phyloP scores from a whole-genome alignment of 2,113 vertebrate species.

The Athene cunicularia region DNA sequence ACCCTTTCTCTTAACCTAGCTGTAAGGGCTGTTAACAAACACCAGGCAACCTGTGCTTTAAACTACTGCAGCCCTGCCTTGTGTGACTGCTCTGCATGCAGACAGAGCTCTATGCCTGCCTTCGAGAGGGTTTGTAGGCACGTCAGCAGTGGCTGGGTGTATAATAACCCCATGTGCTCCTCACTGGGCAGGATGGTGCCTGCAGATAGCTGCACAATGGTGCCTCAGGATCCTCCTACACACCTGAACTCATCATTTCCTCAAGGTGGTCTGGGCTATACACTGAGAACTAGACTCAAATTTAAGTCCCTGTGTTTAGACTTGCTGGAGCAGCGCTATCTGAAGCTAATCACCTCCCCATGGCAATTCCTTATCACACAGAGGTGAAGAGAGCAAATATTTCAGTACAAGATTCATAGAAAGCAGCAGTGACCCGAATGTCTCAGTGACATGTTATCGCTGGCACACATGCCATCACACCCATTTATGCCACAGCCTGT shows the following conservation, averaged over 20 bases:
- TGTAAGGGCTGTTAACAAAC: background rate
- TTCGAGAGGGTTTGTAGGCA: background rate
- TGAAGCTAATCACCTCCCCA: background rate
- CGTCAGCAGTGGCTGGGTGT: background rate
- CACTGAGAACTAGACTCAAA: background rate
- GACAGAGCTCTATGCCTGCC: background rate
- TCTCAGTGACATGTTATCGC: fast-evolving
- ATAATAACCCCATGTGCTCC: fast-evolving
- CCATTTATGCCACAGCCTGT: constrained; percentile 20
- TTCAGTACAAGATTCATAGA: background rate
- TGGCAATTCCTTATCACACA: background rate
- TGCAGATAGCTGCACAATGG: background rate
- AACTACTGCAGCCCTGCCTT: background rate
- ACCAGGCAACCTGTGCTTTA: background rate
- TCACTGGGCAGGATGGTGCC: fast-evolving
- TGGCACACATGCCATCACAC: background rate
- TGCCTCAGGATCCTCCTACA: too few species aligned
- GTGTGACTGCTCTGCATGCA: background rate
- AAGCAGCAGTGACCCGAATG: background rate
- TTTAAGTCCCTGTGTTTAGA: background rate
- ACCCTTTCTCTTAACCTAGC: background rate
- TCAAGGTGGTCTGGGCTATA: background rate
- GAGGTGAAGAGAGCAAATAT: constrained; percentile 20
- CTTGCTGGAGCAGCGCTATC: background rate
- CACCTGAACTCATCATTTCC: background rate